These are phyloP conservation scores for Holacanthella duospinosa DNA, from an alignment of 2,888 invertebrate species.

Conservation along the genomic window DNA sequence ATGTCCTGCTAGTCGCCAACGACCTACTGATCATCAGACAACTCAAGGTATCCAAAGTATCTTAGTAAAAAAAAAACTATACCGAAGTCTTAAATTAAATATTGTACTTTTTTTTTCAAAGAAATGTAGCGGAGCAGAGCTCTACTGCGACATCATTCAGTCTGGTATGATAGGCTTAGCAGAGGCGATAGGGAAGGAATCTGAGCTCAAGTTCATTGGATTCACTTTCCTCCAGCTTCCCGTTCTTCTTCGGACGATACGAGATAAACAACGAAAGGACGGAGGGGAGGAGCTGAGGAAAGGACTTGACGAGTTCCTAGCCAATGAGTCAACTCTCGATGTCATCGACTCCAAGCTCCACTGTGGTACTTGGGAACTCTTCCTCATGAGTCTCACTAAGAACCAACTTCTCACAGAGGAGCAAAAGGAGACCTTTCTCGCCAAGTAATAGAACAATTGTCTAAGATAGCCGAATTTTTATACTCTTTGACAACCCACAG, in stretches of 20 bases:
- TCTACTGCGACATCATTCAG: conserved; percentile 80
- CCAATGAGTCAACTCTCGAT: conserved; percentile 73
- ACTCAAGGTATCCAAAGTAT: conserved; percentile 52
- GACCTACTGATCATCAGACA: conserved; percentile 75
- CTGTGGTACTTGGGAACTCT: conserved; percentile 73
- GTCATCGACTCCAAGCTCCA: conserved; percentile 79
- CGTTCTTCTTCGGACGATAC: conserved; percentile 61
- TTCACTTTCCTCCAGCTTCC: conserved; percentile 87
- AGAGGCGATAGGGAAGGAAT: conserved; percentile 69
- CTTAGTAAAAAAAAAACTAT: too few relatives aligned
- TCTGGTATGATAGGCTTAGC: conserved; percentile 82
- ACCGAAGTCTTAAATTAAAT: too few relatives aligned
- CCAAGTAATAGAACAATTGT: conserved; percentile 41
- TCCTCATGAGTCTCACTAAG: conserved; percentile 70
- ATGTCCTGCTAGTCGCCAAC: conserved; percentile 66
- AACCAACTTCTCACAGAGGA: conserved; percentile 66
- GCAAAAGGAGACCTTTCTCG: conserved; percentile 60
- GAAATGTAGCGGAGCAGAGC: conserved; percentile 55
- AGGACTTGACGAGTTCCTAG: conserved; percentile 73
- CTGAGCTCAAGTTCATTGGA: conserved; percentile 86
- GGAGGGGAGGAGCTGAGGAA: conserved; percentile 55
- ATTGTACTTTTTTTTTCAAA: not conserved
- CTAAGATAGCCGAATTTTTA: conserved; percentile 20
- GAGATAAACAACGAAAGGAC: conserved; percentile 46
- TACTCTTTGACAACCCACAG: conserved; percentile 1